Evolutionary conservation across 2,888 invertebrate species (phyloP), one percentile per base, ranked within the genome.

Genomic region (Antitype chi): DNA sequence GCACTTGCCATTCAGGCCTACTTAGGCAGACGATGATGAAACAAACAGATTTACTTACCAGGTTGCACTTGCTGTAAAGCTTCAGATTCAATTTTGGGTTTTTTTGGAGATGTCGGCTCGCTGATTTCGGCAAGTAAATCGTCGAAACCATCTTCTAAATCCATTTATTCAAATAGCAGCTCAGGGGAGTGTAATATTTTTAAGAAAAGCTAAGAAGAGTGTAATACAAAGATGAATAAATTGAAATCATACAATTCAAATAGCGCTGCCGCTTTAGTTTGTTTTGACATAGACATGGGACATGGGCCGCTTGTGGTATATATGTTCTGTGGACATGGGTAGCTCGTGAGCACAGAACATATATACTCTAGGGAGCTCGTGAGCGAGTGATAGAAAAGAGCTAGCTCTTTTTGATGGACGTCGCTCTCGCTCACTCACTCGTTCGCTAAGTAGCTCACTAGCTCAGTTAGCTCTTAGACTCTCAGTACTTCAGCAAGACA

Each of bases 81-180:
- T 74, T 87, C 85, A 28, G 85, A 72, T 43, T 92, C 94, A 59
- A 89, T 79, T 90, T 94, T 95, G 1, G 89, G 82, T 87, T 93
- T 92, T 87, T 97, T 96, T 2, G 96, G 94, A 20, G 94, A 93
- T n/a, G 93, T 92, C 8, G 97, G 96, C 86, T 95, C 96, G 87
- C 90, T 90, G 43, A 97, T 92, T 87, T 95, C 92, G n/a, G 96
- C 96, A 64, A 97, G 85, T 77, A 97, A 92, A 77, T 96, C 95
- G 81, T 97, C 96, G 71, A 96, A 94, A 9, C 94, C 95, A 78
- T 97, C 97, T 78, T 96, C 96, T 86, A 95, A 83, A 68, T 96
- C 96, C 96, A 96, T 96, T 80, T 13, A 55, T 49, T 1, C 25
- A 20, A n/a, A 25, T 1, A 32, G 15, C 52, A 64, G 15, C 17